These are phyloP conservation scores for Psilanteris sp. DNA, from an alignment of 1,140 invertebrate genomes.

Conservation along the genomic window DNA sequence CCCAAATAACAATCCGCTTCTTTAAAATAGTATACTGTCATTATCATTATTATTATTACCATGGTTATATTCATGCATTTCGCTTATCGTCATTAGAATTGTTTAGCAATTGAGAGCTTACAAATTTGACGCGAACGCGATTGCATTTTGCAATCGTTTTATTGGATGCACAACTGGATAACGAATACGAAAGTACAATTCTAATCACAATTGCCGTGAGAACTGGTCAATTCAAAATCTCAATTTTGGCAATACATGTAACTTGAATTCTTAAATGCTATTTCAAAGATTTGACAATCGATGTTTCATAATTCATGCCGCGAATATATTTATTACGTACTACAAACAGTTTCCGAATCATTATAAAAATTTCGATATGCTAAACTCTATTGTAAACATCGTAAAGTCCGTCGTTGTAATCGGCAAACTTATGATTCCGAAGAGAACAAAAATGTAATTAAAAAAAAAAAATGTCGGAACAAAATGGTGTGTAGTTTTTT, in stretches of 20 bases:
- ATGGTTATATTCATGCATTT: too few species aligned
- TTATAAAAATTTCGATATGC: constrained; percentile 46
- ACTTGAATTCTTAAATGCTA: constrained; percentile 29
- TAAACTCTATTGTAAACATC: constrained; percentile 11
- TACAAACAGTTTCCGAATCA: constrained; percentile 9
- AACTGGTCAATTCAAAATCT: too few species aligned
- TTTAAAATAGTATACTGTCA: constrained; percentile 22
- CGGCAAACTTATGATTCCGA: constrained; percentile 2
- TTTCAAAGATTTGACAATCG: constrained; percentile 1
- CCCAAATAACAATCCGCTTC: constrained; percentile 16
- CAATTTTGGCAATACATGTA: constrained; percentile 36
- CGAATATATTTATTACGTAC: constrained; percentile 11
- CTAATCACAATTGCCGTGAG: constrained; percentile 38
- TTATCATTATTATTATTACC: constrained; percentile 13
- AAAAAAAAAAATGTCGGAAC: constrained; percentile 2
- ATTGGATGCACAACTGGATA: not conserved
- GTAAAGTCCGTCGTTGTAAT: constrained; percentile 1
- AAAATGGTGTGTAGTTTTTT: constrained; percentile 1
- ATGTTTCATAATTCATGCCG: constrained; percentile 17
- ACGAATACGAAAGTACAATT: constrained; percentile 18
- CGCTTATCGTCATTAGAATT: too few species aligned
- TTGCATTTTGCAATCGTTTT: not conserved
- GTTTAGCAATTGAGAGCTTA: too few species aligned
- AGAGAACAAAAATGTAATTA: too few species aligned
- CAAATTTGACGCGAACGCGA: too few species aligned